These are phyloP conservation scores for Nomada flava DNA, from an alignment of 2,888 invertebrate genomes.

Conservation along the genomic window DNA sequence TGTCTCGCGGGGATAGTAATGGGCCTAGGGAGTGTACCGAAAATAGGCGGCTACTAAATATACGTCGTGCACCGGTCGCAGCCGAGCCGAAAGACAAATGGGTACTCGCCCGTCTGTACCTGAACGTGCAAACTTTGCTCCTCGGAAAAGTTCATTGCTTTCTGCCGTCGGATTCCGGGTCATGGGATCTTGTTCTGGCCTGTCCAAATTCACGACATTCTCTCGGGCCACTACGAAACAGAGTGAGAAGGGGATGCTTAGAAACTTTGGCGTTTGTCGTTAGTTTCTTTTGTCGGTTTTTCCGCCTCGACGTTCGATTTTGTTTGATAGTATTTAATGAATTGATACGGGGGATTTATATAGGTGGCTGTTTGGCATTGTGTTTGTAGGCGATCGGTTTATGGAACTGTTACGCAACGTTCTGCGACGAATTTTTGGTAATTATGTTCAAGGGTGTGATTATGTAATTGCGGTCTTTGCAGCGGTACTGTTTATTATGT, in stretches of 20 bases:
- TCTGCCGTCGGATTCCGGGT: constrained; percentile 58
- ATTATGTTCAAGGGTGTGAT: too few relatives aligned
- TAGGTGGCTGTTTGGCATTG: too few relatives aligned
- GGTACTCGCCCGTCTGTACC: constrained; percentile 58
- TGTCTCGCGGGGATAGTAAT: constrained; percentile 57
- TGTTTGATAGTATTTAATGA: too few relatives aligned
- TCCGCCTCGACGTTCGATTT: too few relatives aligned
- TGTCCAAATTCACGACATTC: constrained; percentile 48
- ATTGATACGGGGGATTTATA: background rate
- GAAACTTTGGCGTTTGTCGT: background rate
- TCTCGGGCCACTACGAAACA: constrained; percentile 2
- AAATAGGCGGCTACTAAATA: constrained; percentile 70
- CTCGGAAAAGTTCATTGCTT: constrained; percentile 68
- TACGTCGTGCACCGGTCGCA: constrained; percentile 60
- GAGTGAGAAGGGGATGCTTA: background rate
- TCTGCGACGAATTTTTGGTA: too few relatives aligned
- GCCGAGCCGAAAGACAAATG: constrained; percentile 68
- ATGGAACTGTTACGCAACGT: too few relatives aligned
- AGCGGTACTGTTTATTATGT: too few relatives aligned
- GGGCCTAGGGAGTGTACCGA: constrained; percentile 52
- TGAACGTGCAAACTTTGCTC: constrained; percentile 61
- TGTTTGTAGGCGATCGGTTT: too few relatives aligned
- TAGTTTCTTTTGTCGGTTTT: too few relatives aligned
- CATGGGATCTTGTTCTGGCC: constrained; percentile 44
- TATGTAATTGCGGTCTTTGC: too few relatives aligned